Conservation (phyloP, 2,797 vertebrate genomes). For the Gymnopithys bicolor region DNA sequence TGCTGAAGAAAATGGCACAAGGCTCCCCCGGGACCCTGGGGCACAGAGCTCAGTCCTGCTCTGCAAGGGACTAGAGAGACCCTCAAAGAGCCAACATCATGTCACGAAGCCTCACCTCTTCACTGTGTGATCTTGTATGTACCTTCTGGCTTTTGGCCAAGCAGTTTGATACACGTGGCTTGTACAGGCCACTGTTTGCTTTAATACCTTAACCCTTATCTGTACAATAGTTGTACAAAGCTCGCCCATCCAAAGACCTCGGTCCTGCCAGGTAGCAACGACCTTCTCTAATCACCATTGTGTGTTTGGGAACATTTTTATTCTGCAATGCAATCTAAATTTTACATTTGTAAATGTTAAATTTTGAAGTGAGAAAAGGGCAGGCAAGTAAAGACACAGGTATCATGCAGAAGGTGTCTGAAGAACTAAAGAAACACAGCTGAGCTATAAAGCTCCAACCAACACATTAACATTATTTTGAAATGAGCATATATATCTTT, state of each 20-base stretch:
- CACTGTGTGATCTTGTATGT: background rate
- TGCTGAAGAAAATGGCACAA: background rate
- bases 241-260: background rate
- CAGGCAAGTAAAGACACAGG: background rate
- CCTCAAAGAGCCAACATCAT: background rate
- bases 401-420: background rate
- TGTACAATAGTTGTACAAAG: background rate
- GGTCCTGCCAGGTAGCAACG: background rate
- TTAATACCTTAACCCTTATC: background rate
- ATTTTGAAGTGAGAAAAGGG: background rate
- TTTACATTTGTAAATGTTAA: background rate
- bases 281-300: background rate
- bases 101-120: background rate
- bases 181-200: background rate
- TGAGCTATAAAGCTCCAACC: background rate
- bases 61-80: background rate
- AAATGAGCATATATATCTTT: background rate
- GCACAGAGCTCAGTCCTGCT: background rate
- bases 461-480: background rate
- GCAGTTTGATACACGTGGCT: background rate
- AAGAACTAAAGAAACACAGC: background rate
- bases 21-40: background rate
- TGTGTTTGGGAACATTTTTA: background rate
- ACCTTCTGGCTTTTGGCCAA: slow-evolving; percentile 12
- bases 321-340: background rate